Percentiles rank a stretch among this genome's conserved stretches.
These are phyloP conservation scores for Brenthis daphne DNA, from an alignment of 2,888 invertebrate species.

Conservation along the genomic window DNA sequence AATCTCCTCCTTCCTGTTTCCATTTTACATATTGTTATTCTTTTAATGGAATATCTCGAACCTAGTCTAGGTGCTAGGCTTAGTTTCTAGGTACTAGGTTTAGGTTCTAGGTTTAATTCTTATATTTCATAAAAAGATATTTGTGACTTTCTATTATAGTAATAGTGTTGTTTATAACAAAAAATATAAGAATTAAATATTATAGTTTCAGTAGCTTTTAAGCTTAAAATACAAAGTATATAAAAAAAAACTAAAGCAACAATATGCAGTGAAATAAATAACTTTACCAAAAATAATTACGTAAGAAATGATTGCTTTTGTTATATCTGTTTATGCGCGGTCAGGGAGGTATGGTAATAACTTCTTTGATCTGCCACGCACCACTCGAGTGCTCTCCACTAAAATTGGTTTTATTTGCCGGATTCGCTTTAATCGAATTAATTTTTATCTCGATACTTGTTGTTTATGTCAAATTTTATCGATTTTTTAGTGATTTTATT, in stretches of 20 bases:
- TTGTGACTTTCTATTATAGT: no score
- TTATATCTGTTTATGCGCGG: constrained; percentile 47
- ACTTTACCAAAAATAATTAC: constrained; percentile 18
- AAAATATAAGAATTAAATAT: no score
- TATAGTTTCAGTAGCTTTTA: background rate
- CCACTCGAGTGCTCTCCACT: constrained; percentile 33
- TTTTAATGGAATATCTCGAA: no score
- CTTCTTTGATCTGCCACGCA: constrained; percentile 56
- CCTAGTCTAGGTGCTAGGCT: no score
- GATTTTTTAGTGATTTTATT: background rate
- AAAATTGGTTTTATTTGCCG: constrained; percentile 35
- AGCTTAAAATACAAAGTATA: background rate
- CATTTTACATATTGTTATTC: no score
- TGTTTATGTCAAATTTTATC: constrained; percentile 5
- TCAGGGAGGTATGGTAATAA: constrained; percentile 48
- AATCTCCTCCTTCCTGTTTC: background rate
- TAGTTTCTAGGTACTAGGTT: no score
- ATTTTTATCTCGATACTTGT: constrained; percentile 23
- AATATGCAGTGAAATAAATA: background rate
- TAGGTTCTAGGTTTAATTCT: no score
- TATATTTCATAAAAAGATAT: no score
- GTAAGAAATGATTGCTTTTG: constrained; percentile 42
- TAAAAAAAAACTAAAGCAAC: background rate
- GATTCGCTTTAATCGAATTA: constrained; percentile 20
- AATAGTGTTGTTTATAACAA: no score